Evolutionary conservation across 1,140 invertebrate genomes (phyloP), one percentile per base, ranked within the genome.

Genomic region (Reticulitermes speratus): DNA sequence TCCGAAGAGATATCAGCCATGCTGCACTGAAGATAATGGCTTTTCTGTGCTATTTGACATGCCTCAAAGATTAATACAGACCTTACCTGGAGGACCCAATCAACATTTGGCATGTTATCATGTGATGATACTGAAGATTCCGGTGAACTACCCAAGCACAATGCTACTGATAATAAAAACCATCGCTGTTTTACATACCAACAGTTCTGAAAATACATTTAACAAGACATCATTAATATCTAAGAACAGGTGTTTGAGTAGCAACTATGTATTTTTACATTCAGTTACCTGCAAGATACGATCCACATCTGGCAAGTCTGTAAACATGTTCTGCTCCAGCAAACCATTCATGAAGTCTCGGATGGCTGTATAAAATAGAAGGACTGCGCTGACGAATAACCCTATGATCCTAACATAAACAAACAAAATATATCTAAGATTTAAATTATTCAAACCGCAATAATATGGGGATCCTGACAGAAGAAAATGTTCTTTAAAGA

Each of bases 151-250:
- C n/a, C 96, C 95, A 88, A 97, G 94, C 82, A 98, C 93, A 87
- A 98, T 93, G 86, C 97, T 95, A 84, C 96, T 97, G 87, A 97
- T 96, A 88, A 99, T 94, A 89, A 99, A 96, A 82, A 99, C 98
- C 89, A 99, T 96, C 25, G 98, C 99, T 9, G 98, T 97, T 97
- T 91, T 99, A 99, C 86, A 99, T 92, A 44, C 98, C 98, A 90
- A 99, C 96, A 88, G 99, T 99, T 87, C 98, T 98, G 92, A 87
- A 91, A 92, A 88, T 45, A 88, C 88, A 75, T n/a, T 75, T 75
- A 75, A 75, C 65, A 89, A 90, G 88, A 32, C n/a, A 84, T 14
- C 32, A 75, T 87, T 84, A 69, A 45, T 85, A 82, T 44, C 32
- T 85, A 30, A 85, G 38, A 44, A 69, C 48, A 75, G 8, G 65